These are phyloP conservation scores for Nautilus pompilius DNA, from an alignment of 1,140 invertebrate genomes.

Conservation along the genomic window DNA sequence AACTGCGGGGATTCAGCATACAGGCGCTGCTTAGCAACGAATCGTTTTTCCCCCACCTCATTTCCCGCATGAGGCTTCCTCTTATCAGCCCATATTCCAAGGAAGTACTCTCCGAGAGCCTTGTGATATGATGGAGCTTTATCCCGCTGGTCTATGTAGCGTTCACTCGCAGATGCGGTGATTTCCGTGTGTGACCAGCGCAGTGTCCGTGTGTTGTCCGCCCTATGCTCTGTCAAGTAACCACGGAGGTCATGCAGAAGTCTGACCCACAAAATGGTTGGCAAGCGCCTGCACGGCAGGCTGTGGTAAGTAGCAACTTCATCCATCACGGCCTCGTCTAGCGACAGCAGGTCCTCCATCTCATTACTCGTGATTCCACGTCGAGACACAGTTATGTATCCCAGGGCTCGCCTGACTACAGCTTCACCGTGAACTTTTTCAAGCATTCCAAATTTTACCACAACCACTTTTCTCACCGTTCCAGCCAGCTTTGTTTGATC, in stretches of 20 bases:
- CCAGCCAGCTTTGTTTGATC: conserved; percentile 36
- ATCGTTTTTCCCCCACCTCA: conserved; percentile 31
- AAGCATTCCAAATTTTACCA: conserved; percentile 64
- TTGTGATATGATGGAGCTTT: conserved; percentile 54
- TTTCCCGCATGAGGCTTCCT: conserved; percentile 38
- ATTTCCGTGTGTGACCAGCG: conserved; percentile 66
- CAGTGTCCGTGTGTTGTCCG: conserved; percentile 63
- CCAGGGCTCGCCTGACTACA: conserved; percentile 59
- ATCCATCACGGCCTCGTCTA: conserved; percentile 68
- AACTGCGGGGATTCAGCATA: conserved; percentile 66
- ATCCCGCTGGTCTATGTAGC: conserved; percentile 57
- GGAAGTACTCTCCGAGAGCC: conserved; percentile 62
- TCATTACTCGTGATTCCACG: conserved; percentile 72
- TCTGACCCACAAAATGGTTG: conserved; percentile 68
- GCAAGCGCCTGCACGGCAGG: conserved; percentile 52
- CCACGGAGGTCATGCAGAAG: conserved; percentile 65
- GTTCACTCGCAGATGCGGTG: conserved; percentile 59
- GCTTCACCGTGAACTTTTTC: conserved; percentile 66
- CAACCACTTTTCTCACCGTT: conserved; percentile 37
- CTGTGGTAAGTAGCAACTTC: conserved; percentile 34
- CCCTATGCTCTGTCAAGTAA: conserved; percentile 64
- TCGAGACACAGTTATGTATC: conserved; percentile 67
- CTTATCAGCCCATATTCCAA: conserved; percentile 32
- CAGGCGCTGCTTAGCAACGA: conserved; percentile 33
- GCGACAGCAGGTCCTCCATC: conserved; percentile 70